These are phyloP conservation scores for Nymphalis polychloros DNA, from an alignment of 2,888 invertebrate genomes.

Conservation along the genomic window DNA sequence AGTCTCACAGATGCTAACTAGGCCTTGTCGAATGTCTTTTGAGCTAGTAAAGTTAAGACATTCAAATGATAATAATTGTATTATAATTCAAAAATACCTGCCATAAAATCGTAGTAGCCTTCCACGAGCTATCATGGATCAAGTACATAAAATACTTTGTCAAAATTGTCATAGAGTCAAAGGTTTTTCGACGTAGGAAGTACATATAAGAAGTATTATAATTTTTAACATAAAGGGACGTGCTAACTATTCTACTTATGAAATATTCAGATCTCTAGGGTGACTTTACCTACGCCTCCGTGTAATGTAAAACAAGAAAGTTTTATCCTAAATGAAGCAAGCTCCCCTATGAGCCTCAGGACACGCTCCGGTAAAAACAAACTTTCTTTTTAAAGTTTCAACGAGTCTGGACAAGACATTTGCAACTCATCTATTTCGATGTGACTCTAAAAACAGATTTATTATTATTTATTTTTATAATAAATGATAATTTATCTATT, in stretches of 20 bases:
- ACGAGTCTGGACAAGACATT: conserved; percentile 28
- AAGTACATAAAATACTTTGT: neutral
- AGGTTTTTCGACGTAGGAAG: neutral
- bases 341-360: conserved; percentile 47
- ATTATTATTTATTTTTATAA: neutral
- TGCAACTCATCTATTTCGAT: conserved; percentile 27
- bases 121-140: no score
- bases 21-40: no score
- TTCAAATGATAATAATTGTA: neutral
- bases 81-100: neutral
- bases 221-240: conserved; percentile 61
- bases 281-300: conserved; percentile 66
- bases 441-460: conserved; percentile 4
- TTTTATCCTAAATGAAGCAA: conserved; percentile 74
- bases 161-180: neutral
- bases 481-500: neutral
- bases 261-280: conserved; percentile 77
- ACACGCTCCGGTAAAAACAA: conserved; percentile 62
- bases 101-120: no score
- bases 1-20: no score
- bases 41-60: no score
- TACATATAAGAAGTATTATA: conserved; percentile 16
- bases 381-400: conserved; percentile 58
- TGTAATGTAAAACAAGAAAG: conserved; percentile 78
- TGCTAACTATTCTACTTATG: conserved; percentile 67